Evolutionary conservation across 30 jellyfish, hydroid and myxozoan genomes (phyloP), one percentile per base, ranked within the genome.

Genomic region (Turritopsis rubra): DNA sequence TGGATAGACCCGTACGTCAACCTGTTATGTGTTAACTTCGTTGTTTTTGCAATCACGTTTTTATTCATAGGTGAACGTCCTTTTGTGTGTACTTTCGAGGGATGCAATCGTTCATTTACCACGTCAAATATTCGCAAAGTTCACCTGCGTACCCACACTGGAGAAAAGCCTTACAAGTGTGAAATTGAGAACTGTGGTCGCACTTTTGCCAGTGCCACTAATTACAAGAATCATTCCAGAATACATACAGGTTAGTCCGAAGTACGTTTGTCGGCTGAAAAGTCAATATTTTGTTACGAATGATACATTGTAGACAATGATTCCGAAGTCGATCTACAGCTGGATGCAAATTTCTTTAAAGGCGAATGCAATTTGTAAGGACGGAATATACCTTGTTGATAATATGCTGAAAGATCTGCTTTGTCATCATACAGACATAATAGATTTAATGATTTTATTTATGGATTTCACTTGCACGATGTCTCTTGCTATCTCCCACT

Each of bases 31-130:
- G n/a, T n/a, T n/a, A n/a, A n/a, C n/a, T n/a, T n/a, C n/a, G n/a
- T n/a, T n/a, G n/a, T n/a, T n/a, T n/a, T n/a, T n/a, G n/a, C n/a
- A n/a, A n/a, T n/a, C n/a, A n/a, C n/a, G n/a, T n/a, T n/a, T n/a
- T n/a, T n/a, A n/a, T n/a, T n/a, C n/a, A n/a, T n/a, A 92, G 98
- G 98, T 54, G 98, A 92, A 66, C 88, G 98, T 27, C 98, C 98
- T 0, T 92, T 92, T 81, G 83, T 77, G 23, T 92, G 98, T 53
- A 92, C 95, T 3, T 88, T 66, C 80, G 93, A 88, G 29, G 98
- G 96, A n/a, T 92, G 98, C 85, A 72, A 72, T 8, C 95, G 98
- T 21, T 92, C 98, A 0, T 92, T 92, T 79, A 92, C 98, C 19
- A 92, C 98, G 16, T 92, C 98, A 19, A 92, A 92, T 72, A 92